Base-by-base conservation (phyloP, 2,797 vertebrate genomes). In the Mergus octosetaceus region DNA sequence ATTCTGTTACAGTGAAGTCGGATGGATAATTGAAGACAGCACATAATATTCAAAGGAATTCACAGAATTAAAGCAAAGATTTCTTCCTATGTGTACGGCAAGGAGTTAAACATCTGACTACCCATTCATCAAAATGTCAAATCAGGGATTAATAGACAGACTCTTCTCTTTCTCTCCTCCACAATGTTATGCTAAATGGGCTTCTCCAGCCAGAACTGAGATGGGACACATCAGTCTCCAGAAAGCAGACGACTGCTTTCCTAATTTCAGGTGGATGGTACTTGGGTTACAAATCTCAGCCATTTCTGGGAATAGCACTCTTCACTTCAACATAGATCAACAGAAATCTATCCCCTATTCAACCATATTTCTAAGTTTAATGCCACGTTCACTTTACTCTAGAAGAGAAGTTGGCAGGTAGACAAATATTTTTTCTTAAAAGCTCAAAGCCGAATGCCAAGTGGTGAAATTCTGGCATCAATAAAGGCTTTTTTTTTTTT, bases 111-210 rank as follows among this genome's bases (percentile, higher is more conserved):
- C 7, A 5, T 36, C 27, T 38, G 34, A 64, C 27, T 71, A 18
- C 16, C 2, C 34, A 11, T 70, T 68, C 51, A 54, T 25, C 24
- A 54, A 77, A 85, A 72, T 9, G 7, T 19, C 24, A 49, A 49
- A 62, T 39, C 18, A 49, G 18, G 14, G 8, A 28, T 73, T 69
- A 60, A 72, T 19, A 21, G 39, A 64, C 27, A 64, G 27, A 8
- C 7, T 60, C 20, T 73, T 64, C 34, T 69, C 58, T 28, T 32
- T 64, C 65, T 34, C 0, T 68, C 22, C 39, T 85, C 32, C 3
- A 1, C 4, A 39, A 24, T 32, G 19, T 32, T 34, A 5, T 2
- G 15, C 2, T 14, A 9, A 64, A 60, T 4, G 25, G 10, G 38
- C 9, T 6, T 73, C 24, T 77, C 2, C 1, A 73, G 15, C 24